Evolutionary conservation across 2,113 vertebrate species (phyloP).

Genomic region (Probosciger aterrimus): DNA sequence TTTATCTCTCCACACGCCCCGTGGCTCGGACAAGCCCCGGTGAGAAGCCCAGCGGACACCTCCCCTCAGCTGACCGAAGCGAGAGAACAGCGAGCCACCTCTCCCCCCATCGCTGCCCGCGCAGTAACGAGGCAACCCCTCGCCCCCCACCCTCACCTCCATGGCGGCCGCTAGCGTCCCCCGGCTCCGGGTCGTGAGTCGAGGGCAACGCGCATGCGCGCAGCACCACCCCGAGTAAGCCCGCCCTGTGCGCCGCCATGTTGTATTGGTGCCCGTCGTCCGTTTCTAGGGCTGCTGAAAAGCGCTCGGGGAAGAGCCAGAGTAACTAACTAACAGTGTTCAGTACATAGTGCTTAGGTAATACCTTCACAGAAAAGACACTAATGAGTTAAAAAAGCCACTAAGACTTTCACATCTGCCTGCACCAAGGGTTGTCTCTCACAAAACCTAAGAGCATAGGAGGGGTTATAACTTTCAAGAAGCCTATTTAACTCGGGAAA

Average conservation of each 20-base stretch:
- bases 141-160: neutral
- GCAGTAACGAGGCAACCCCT: fast-evolving
- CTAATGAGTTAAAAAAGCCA: neutral
- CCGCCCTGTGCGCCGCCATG: neutral
- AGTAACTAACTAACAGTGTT: no score
- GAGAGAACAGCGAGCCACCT: fast-evolving
- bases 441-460: no score
- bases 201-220: neutral
- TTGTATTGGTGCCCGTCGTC: neutral
- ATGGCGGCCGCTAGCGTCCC: neutral
- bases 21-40: neutral
- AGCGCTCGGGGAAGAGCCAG: fast-evolving
- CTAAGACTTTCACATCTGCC: neutral
- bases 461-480: neutral
- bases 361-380: neutral
- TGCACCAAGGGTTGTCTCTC: neutral
- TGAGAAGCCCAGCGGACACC: neutral
- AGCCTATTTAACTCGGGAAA: neutral
- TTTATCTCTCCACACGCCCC: neutral
- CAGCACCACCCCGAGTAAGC: neutral
- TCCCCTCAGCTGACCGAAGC: neutral
- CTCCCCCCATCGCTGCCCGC: no score
- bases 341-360: fast-evolving
- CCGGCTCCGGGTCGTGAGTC: no score
- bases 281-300: fast-evolving